Evolutionary conservation across 2,888 invertebrate species (phyloP).

Genomic region (Steromphala cineraria): DNA sequence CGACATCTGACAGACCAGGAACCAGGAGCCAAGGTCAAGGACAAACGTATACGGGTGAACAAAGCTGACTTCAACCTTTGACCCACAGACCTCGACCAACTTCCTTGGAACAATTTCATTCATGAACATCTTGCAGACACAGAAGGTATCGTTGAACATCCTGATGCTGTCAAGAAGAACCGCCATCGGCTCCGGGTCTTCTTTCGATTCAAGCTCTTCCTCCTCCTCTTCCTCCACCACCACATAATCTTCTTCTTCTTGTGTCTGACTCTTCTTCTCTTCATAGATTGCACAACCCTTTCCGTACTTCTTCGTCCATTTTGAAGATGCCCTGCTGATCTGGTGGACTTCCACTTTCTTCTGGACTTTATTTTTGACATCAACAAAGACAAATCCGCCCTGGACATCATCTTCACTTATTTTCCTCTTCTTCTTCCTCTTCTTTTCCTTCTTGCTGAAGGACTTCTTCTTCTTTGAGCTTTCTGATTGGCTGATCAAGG

Average conservation of each 20-base stretch:
- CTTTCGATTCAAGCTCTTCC: background rate
- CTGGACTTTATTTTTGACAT: background rate
- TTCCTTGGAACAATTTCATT: background rate
- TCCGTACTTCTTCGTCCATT: conserved; percentile 11
- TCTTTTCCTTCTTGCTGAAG: background rate
- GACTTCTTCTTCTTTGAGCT: background rate
- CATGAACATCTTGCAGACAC: background rate
- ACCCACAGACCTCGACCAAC: background rate
- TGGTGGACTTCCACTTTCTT: background rate
- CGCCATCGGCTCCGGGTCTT: background rate
- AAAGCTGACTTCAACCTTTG: background rate
- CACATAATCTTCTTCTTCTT: background rate
- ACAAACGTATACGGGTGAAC: background rate
- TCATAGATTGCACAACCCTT: background rate
- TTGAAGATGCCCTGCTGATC: background rate
- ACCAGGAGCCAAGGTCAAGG: background rate
- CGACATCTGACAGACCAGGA: background rate
- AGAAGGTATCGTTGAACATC: background rate
- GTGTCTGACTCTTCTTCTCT: background rate
- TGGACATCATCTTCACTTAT: too few relatives aligned
- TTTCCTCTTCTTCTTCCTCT: background rate
- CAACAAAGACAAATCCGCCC: background rate
- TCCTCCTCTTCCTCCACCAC: background rate
- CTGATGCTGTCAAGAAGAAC: background rate
- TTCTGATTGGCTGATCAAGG: background rate